Base-by-base conservation (phyloP, 1,140 invertebrate genomes). In the Drosophila ironensis region DNA sequence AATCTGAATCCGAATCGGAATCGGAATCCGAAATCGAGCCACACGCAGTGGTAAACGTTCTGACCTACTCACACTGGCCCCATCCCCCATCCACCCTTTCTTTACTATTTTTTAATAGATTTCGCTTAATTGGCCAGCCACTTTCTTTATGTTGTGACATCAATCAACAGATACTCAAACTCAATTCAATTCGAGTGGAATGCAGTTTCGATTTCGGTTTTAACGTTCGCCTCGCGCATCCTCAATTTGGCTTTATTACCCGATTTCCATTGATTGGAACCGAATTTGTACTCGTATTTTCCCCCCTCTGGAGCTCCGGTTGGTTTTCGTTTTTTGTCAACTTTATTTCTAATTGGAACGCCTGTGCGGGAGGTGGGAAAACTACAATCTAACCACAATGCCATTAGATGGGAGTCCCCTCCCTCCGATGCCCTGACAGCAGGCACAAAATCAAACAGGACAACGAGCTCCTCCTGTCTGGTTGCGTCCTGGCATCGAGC, bases 81-180 rank as follows among this genome's bases (percentile, higher is more conserved):
- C n/a, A n/a, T n/a, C n/a, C n/a, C n/a, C n/a, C n/a, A n/a, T n/a
- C n/a, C 38, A 27, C 12, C n/a, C 20, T 33, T 22, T 19, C 33
- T 35, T 16, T 25, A 9, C 25, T 19, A 16, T 16, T 42, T n/a
- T 40, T 63, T 67, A 51, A 84, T 86, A 84, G 80, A 80, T 86
- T 68, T 86, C 38, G 53, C 80, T 86, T 86, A 86, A 86, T 86
- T 86, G 80, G 74, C 66, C 53, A n/a, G 70, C 70, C 56, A 72
- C 60, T 86, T 86, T 63, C 56, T 63, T 78, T 72, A 84, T 78
- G 78, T 78, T 78, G 70, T 51, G 59, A 84, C 78, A 84, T 84
- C 80, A 86, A 86, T 84, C 78, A 84, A 63, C 78, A 70, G 73
- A 57, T 68, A 73, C 69, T 84, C 72, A 77, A 25, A 47, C 25